Percentiles rank a stretch among this genome's conserved stretches.
Evolutionary conservation across 2,797 vertebrate species (phyloP).

Genomic region (Hylomyscus alleni): DNA sequence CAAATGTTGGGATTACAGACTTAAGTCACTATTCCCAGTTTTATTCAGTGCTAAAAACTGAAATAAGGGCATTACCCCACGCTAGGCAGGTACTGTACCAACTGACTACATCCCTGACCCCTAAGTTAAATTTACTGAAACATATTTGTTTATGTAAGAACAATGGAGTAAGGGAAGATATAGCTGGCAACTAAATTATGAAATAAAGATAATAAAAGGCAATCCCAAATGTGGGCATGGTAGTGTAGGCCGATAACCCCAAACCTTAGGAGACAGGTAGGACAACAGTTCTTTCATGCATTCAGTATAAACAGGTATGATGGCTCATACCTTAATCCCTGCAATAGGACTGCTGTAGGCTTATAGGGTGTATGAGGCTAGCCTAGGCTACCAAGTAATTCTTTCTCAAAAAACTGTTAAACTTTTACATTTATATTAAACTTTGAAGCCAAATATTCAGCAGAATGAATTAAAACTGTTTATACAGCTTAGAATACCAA

Average conservation of each 20-base stretch:
- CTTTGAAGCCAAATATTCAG: constrained; percentile 59
- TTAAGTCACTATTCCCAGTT: background rate
- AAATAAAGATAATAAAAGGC: constrained; percentile 30
- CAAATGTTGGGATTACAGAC: background rate
- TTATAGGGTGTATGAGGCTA: background rate
- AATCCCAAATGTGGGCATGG: background rate
- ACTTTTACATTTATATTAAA: constrained; percentile 46
- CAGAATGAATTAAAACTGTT: constrained; percentile 30
- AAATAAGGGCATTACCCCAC: background rate
- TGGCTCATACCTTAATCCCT: background rate
- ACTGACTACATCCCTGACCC: background rate
- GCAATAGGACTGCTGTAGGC: background rate
- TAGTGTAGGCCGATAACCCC: background rate
- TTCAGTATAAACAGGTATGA: background rate
- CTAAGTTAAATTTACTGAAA: background rate
- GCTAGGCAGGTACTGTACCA: background rate
- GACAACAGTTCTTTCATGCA: background rate
- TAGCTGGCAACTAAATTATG: background rate
- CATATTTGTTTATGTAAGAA: background rate
- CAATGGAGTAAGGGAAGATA: background rate
- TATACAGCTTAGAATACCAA: constrained; percentile 58
- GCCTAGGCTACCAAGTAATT: background rate
- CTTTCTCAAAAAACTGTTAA: background rate
- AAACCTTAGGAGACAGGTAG: background rate
- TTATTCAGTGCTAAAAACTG: background rate